Base-by-base conservation (phyloP, 1,140 invertebrate genomes). In the Apis florea region DNA sequence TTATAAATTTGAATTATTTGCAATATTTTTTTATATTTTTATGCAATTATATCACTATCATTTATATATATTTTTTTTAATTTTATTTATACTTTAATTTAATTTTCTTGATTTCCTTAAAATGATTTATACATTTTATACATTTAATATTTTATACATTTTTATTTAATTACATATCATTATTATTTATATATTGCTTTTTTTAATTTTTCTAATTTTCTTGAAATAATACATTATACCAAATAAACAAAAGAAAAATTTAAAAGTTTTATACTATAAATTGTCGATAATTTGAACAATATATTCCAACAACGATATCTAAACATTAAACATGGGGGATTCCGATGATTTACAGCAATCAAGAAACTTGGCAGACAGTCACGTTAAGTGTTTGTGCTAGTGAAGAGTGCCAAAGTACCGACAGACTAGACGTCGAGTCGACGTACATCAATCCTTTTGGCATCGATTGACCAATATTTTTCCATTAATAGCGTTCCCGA, bases 361-460 rank as follows among this genome's bases (percentile, higher is more conserved):
- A 74, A 80, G 61, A 74, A 74, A 74, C 61, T 80, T 80, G 78
- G 78, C 78, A 80, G 71, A 80, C 70, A 53, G 53, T 74, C 70
- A 9, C 61, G 70, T 64, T 53, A 73, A 73, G 70, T 49, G 70
- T 73, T 70, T 47, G 78, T 59, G 69, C 31, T 51, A 40, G 70
- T 26, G 68, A 64, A n/a, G 31, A 73, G 61, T 80, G 78, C 78
- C 78, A 80, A 80, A 80, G 51, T 74, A 74, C 63, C 78, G 47
- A 66, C 78, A 72, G 78, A 80, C 78, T 72, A 80, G 78, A 74
- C 78, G 63, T 64, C 47, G 70, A 74, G 78, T 74, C 78, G 78
- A 66, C 78, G 40, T 26, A 26, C n/a, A 61, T 24, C 26, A 40
- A 80, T 54, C 78, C 49, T 73, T 73, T 80, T 80, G 78, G 70